These are phyloP conservation scores for Platerodrilus igneus DNA, from an alignment of 2,888 invertebrate genomes.

Conservation along the genomic window DNA sequence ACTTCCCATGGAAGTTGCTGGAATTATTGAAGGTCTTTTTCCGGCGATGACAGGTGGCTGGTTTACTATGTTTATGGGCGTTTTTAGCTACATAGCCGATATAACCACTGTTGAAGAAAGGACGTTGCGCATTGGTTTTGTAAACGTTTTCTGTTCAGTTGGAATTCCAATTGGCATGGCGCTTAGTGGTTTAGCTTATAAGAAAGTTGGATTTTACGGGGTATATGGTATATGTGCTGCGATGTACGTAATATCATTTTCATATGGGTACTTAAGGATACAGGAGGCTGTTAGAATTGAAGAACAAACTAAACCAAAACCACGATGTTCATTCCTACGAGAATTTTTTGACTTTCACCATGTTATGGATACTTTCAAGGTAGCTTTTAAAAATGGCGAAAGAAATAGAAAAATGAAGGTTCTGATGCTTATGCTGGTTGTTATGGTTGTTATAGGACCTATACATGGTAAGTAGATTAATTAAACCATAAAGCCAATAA, in stretches of 20 bases:
- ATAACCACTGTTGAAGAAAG: slow-evolving; percentile 78
- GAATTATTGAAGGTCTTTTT: slow-evolving; percentile 74
- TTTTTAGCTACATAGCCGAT: slow-evolving; percentile 85
- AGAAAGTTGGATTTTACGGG: slow-evolving; percentile 75
- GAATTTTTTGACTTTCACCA: slow-evolving; percentile 76
- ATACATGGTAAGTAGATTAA: slow-evolving; percentile 65
- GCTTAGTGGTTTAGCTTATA: slow-evolving; percentile 74
- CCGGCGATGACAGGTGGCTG: slow-evolving; percentile 80
- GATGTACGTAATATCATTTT: slow-evolving; percentile 68
- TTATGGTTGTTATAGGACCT: slow-evolving; percentile 81
- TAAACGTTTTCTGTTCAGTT: slow-evolving; percentile 83
- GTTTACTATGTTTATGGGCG: slow-evolving; percentile 88
- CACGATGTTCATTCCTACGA: slow-evolving; percentile 53
- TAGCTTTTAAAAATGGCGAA: slow-evolving; percentile 74
- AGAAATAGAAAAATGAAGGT: slow-evolving; percentile 70
- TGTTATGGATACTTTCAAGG: slow-evolving; percentile 71
- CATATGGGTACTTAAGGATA: slow-evolving; percentile 68
- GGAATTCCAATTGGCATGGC: slow-evolving; percentile 89
- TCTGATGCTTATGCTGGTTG: slow-evolving; percentile 71
- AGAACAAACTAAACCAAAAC: slow-evolving; percentile 49
- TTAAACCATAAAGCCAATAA: not conserved
- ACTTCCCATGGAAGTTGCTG: slow-evolving; percentile 75
- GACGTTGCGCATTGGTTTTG: slow-evolving; percentile 79
- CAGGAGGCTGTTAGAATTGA: slow-evolving; percentile 60
- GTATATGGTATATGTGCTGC: slow-evolving; percentile 73